Base-by-base conservation (phyloP, 2,113 vertebrate genomes). In the Galeopterus variegatus region DNA sequence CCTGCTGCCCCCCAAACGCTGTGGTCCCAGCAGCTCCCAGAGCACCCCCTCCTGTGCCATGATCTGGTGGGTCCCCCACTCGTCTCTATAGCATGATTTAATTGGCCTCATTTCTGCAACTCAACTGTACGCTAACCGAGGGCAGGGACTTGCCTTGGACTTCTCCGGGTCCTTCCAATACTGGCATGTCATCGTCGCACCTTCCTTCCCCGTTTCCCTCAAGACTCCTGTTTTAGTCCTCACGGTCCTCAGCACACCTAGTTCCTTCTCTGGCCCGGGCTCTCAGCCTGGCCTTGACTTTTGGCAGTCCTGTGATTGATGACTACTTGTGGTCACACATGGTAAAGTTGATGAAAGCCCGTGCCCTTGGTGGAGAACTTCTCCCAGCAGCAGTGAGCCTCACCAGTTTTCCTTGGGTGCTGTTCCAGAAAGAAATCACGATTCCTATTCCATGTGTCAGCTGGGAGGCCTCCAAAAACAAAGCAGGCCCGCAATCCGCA, bases 351-450 rank as follows among this genome's bases (percentile, higher is more conserved):
- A 26, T n/a, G 41, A 58, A 45, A 60, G 28, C 72, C 52, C 1
- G 0, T 8, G 4, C n/a, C 50, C n/a, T 54, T 3, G 2, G 58
- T 86, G 77, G 62, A 13, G 64, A 56, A 8, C 15, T 26, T 94
- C 91, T 85, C 85, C 80, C 91, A 45, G n/a, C 21, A 84, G 65
- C 28, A 36, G 18, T 8, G 69, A 95, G 62, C 65, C 3, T 50
- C 58, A 1, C 67, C 28, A 0, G n/a, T 8, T 45, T 41, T 72
- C 62, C 73, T 64, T 28, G 50, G 28, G 64, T 70, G 50, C 80
- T 96, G 75, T 91, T 98, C 76, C 64, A 76, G 83, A 95, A 88
- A 91, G 86, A 45, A 33, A 92, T 86, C 94, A 19, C 50, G 96
- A 94, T 45, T 82, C 70, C 96, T 80, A 64, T 56, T 95, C 95